phyloP scores from a whole-genome alignment of 1,140 invertebrate species.

The Pantala flavescens region DNA sequence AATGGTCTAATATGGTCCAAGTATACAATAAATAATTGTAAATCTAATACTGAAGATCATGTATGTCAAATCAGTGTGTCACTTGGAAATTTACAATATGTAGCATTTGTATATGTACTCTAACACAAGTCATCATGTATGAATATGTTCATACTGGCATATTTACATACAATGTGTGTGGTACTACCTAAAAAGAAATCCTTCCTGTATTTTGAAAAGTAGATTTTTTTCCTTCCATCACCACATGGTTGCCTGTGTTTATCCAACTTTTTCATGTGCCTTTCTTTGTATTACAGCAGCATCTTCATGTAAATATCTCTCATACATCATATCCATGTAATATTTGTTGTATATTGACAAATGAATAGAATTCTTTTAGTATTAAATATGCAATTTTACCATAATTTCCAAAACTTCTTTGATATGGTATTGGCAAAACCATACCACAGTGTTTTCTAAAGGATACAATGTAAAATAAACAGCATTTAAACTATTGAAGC shows the following conservation, averaged over 20 bases:
- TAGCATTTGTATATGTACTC: not conserved
- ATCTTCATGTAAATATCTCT: not conserved
- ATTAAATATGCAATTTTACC: not conserved
- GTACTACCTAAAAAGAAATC: not conserved
- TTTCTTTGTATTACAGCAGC: not conserved
- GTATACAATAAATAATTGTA: not conserved
- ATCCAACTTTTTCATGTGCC: constrained; percentile 9
- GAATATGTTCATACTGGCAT: not conserved
- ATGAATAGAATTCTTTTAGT: not conserved
- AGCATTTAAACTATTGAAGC: not conserved
- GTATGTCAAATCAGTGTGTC: not conserved
- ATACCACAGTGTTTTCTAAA: constrained; percentile 2
- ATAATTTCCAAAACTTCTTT: not conserved
- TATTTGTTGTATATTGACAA: not conserved
- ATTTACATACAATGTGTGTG: not conserved
- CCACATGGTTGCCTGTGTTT: not conserved
- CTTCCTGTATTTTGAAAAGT: not conserved
- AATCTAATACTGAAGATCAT: not conserved
- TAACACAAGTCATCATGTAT: not conserved
- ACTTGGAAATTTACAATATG: not conserved
- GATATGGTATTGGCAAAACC: not conserved
- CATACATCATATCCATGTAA: not conserved
- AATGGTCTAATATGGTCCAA: not conserved
- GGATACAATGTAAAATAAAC: not conserved
- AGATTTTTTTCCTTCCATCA: not conserved